These are phyloP conservation scores for Cinclus cinclus DNA, from an alignment of 2,113 vertebrate species.

Conservation along the genomic window DNA sequence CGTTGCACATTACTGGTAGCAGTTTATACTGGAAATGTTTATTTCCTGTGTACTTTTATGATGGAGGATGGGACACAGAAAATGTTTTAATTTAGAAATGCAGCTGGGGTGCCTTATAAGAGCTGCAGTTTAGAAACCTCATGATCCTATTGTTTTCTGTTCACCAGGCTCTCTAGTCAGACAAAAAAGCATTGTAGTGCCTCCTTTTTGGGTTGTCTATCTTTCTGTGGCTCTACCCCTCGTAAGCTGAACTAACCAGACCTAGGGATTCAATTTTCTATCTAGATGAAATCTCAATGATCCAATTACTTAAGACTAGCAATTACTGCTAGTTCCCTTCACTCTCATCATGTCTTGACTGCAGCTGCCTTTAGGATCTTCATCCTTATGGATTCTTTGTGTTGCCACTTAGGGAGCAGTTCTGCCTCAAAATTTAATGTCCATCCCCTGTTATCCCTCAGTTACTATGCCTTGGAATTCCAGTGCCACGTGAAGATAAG, in stretches of 20 bases:
- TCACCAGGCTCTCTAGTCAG: not conserved
- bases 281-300: conserved; percentile 21
- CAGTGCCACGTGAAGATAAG: not conserved
- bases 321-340: conserved; percentile 1
- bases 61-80: not conserved
- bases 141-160: not conserved
- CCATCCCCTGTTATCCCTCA: not conserved
- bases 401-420: not conserved
- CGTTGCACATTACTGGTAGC: not conserved
- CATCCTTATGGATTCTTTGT: not conserved
- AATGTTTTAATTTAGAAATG: not conserved
- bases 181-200: not conserved
- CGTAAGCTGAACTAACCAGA: not conserved
- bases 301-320: conserved; percentile 16
- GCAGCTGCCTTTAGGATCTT: not conserved
- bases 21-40: not conserved
- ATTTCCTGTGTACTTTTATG: not conserved
- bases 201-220: not conserved
- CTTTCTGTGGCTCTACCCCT: not conserved
- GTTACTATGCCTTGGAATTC: not conserved
- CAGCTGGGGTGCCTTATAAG: not conserved
- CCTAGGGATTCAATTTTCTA: conserved; percentile 16
- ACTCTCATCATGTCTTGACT: conserved; percentile 1
- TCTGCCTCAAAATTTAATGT: not conserved
- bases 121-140: not conserved